These are phyloP conservation scores for Limnephilus lunatus DNA, from an alignment of 2,888 invertebrate species.

Conservation along the genomic window DNA sequence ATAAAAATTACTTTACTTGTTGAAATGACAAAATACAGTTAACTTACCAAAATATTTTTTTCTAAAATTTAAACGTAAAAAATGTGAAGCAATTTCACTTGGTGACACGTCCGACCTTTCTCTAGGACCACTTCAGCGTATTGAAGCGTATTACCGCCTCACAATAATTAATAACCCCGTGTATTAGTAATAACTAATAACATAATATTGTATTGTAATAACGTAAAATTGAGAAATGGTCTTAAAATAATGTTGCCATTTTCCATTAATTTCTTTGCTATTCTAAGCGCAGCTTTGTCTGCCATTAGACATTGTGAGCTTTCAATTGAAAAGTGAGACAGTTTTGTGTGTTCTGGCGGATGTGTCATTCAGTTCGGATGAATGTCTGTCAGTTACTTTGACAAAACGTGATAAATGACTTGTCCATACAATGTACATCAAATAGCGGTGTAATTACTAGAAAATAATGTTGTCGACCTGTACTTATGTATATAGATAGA, in stretches of 20 bases:
- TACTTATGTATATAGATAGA: too few species aligned
- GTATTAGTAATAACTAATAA: background rate
- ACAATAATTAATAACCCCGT: background rate
- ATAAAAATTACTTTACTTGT: too few species aligned
- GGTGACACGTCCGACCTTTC: too few species aligned
- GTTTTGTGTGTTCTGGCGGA: conserved; percentile 1
- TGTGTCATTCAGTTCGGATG: background rate
- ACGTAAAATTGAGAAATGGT: background rate
- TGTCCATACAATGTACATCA: background rate
- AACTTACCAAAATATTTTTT: too few species aligned
- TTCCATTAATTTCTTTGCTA: background rate
- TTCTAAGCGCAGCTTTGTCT: background rate
- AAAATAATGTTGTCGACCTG: background rate
- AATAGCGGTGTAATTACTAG: background rate
- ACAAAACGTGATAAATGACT: background rate
- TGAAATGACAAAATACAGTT: too few species aligned
- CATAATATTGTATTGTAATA: too few species aligned
- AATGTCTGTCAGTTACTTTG: background rate
- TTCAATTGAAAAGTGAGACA: background rate
- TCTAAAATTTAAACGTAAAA: too few species aligned
- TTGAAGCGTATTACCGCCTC: too few species aligned
- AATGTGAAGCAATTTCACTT: too few species aligned
- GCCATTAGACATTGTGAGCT: background rate
- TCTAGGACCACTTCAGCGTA: too few species aligned
- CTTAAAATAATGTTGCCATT: background rate